Conservation (phyloP, 2,797 vertebrate genomes). For the Peromyscus melanophrys region DNA sequence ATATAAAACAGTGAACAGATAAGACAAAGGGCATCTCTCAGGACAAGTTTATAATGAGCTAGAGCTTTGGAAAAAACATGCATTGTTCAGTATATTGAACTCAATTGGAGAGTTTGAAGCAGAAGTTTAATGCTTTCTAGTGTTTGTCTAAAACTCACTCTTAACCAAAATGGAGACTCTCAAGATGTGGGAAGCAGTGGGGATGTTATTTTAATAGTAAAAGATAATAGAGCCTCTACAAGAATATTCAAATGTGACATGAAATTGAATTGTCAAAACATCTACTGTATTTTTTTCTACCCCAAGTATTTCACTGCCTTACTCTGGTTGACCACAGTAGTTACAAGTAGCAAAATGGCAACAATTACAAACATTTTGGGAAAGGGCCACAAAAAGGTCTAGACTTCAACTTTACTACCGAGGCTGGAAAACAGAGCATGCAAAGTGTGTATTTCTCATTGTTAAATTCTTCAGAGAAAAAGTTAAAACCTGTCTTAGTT, state of each 20-base stretch:
- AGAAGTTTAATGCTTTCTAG: background rate
- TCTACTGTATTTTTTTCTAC: background rate
- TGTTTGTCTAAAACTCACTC: background rate
- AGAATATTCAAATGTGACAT: background rate
- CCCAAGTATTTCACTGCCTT: background rate
- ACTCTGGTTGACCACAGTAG: background rate
- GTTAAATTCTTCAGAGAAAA: constrained; percentile 76
- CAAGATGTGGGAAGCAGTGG: background rate
- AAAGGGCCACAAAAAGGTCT: background rate
- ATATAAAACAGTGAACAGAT: background rate
- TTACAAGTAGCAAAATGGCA: background rate
- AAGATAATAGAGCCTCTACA: background rate
- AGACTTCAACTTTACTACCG: background rate
- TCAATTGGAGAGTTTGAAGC: background rate
- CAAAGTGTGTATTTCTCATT: constrained; percentile 72
- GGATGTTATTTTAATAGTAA: background rate
- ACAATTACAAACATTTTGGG: background rate
- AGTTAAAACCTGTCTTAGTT: constrained; percentile 77
- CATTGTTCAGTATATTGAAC: background rate
- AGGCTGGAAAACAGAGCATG: background rate
- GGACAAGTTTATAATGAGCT: background rate
- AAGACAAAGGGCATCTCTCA: background rate
- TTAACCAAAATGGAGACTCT: background rate
- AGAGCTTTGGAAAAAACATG: background rate
- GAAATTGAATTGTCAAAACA: background rate